phyloP scores from a whole-genome alignment of 2,888 invertebrate genomes.

The Matsumyia berberina region DNA sequence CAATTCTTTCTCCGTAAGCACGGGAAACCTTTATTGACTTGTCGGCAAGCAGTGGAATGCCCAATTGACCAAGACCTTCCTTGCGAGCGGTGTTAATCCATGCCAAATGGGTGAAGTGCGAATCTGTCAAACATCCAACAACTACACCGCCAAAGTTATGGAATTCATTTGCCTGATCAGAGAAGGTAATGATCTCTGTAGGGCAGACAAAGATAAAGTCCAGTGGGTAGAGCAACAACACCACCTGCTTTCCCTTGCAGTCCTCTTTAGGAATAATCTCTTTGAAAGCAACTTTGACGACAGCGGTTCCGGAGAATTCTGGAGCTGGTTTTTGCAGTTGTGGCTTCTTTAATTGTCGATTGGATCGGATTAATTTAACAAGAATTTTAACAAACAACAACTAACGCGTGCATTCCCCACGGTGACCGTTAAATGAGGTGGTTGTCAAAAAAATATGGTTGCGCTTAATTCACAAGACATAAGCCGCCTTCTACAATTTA shows the following conservation, averaged over 20 bases:
- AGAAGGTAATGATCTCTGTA: conserved; percentile 99
- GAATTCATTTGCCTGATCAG: conserved; percentile 94
- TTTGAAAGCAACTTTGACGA: conserved; percentile 91
- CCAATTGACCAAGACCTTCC: conserved; percentile 97
- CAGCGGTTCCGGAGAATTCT: conserved; percentile 89
- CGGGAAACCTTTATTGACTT: conserved; percentile 93
- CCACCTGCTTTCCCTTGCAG: conserved; percentile 94
- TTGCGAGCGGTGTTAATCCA: conserved; percentile 98
- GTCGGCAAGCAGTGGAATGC: conserved; percentile 97
- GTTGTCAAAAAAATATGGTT: too few relatives aligned
- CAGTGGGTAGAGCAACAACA: conserved; percentile 96
- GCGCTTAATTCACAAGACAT: too few relatives aligned
- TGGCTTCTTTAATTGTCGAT: conserved; percentile 79
- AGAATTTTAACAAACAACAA: conserved; percentile 3
- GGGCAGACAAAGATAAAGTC: conserved; percentile 96
- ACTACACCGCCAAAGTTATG: conserved; percentile 93
- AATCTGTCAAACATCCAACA: conserved; percentile 97
- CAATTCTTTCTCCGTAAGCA: conserved; percentile 95
- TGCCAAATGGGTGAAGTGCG: conserved; percentile 98
- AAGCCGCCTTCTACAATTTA: too few relatives aligned
- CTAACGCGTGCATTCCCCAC: background rate
- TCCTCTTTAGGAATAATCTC: conserved; percentile 91
- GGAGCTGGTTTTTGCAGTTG: conserved; percentile 88
- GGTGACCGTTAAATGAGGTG: conserved; percentile 44
- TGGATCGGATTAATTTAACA: conserved; percentile 30